Conservation (phyloP, 2,113 vertebrate genomes). For the Ranitomeya variabilis region DNA sequence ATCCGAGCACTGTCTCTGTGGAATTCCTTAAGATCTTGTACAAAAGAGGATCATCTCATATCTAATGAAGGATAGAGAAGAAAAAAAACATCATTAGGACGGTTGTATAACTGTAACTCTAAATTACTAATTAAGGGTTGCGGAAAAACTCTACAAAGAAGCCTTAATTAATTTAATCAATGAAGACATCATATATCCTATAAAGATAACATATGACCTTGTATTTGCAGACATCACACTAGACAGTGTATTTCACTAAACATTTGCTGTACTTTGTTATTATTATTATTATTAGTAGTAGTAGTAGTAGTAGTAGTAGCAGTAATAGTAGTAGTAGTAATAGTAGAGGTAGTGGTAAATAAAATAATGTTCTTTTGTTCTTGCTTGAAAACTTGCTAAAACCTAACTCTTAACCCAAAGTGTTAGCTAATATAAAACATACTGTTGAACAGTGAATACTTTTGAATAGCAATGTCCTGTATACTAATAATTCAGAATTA, state of each 20-base stretch:
- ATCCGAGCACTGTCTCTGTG: conserved; percentile 56
- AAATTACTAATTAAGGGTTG: conserved; percentile 1
- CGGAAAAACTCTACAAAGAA: neutral
- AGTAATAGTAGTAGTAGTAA: too few relatives aligned
- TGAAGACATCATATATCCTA: neutral
- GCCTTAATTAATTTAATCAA: neutral
- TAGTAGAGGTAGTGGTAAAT: too few relatives aligned
- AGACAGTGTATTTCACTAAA: neutral
- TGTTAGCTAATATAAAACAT: too few relatives aligned
- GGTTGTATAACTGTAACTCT: neutral
- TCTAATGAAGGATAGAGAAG: conserved; percentile 68
- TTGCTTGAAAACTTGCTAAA: too few relatives aligned
- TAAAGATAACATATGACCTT: neutral
- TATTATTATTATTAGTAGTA: too few relatives aligned
- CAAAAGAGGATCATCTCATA: conserved; percentile 75
- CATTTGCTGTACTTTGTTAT: neutral
- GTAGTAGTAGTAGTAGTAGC: too few relatives aligned
- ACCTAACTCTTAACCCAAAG: too few relatives aligned
- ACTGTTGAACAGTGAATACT: too few relatives aligned
- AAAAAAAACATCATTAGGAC: conserved; percentile 60
- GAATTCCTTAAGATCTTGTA: conserved; percentile 71
- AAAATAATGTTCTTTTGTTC: too few relatives aligned
- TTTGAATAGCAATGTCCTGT: too few relatives aligned
- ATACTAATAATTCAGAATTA: too few relatives aligned
- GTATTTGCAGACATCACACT: neutral